Percentiles rank a stretch among this genome's conserved stretches.
phyloP scores from a whole-genome alignment of 2,797 vertebrate genomes.

The Astyanax mexicanus region DNA sequence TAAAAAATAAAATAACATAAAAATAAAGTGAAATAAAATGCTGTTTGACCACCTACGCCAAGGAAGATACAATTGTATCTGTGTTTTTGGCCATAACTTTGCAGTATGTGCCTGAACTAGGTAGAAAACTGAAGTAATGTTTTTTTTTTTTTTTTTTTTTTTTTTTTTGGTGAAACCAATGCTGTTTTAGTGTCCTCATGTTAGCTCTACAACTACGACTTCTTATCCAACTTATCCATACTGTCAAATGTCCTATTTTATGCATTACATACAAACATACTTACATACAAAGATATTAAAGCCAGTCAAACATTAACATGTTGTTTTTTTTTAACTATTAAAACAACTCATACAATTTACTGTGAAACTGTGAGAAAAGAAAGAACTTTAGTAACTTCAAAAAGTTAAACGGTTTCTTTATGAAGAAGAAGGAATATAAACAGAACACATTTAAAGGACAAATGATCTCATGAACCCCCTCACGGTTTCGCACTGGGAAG shows the following conservation, averaged over 20 bases:
- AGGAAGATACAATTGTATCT: too few species aligned
- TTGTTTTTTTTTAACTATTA: too few species aligned
- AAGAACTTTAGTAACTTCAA: too few species aligned
- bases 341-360: too few species aligned
- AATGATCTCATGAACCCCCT: background rate
- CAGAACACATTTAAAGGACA: background rate
- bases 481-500: background rate
- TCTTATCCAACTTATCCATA: too few species aligned
- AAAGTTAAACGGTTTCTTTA: background rate
- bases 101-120: background rate
- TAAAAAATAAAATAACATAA: too few species aligned
- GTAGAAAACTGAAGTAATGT: too few species aligned
- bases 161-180: background rate
- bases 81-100: too few species aligned
- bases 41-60: too few species aligned
- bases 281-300: background rate
- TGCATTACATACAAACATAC: background rate
- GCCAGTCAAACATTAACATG: background rate
- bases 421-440: background rate
- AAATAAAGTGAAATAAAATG: too few species aligned
- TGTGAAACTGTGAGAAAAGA: too few species aligned
- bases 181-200: background rate
- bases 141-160: background rate
- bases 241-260: background rate
- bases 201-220: background rate